phyloP scores from a whole-genome alignment of 1,140 invertebrate species.

The Drosophila leontia region DNA sequence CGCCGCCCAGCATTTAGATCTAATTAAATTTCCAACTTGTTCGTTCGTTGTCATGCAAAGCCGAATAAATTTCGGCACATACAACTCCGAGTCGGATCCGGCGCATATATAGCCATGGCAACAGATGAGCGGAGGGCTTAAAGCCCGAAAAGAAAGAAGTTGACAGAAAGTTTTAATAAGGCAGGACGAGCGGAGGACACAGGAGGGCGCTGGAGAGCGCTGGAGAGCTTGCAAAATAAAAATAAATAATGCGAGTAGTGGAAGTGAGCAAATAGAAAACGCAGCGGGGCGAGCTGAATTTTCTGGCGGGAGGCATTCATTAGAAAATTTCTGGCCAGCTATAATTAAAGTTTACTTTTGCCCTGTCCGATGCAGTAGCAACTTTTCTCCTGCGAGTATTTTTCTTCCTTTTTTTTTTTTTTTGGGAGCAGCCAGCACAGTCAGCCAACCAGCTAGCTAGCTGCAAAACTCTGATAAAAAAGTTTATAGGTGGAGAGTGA shows the following conservation, averaged over 20 bases:
- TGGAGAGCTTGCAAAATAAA: constrained; percentile 49
- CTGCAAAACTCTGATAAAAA: constrained; percentile 71
- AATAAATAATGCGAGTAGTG: constrained; percentile 33
- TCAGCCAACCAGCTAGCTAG: constrained; percentile 34
- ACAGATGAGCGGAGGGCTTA: constrained; percentile 67
- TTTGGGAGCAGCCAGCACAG: constrained; percentile 17
- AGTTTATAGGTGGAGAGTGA: constrained; percentile 60
- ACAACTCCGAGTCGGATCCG: constrained; percentile 15
- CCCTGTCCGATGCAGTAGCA: constrained; percentile 72
- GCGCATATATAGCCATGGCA: constrained; percentile 57
- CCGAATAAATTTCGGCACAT: constrained; percentile 57
- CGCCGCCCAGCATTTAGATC: constrained; percentile 72
- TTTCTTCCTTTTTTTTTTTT: constrained; percentile 17
- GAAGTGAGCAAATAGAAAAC: constrained; percentile 34
- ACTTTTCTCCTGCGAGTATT: constrained; percentile 50
- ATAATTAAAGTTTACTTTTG: constrained; percentile 82
- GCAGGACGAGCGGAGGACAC: constrained; percentile 34
- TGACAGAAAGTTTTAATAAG: constrained; percentile 83
- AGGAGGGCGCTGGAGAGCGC: constrained; percentile 38
- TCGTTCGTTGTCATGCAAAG: constrained; percentile 78
- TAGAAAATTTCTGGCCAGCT: constrained; percentile 72
- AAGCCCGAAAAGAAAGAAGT: constrained; percentile 67
- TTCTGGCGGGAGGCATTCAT: constrained; percentile 56
- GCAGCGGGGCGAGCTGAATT: constrained; percentile 17
- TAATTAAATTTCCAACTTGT: constrained; percentile 77